Evolutionary conservation across 2,113 vertebrate species (phyloP).

Genomic region (Muscicapa adusta): DNA sequence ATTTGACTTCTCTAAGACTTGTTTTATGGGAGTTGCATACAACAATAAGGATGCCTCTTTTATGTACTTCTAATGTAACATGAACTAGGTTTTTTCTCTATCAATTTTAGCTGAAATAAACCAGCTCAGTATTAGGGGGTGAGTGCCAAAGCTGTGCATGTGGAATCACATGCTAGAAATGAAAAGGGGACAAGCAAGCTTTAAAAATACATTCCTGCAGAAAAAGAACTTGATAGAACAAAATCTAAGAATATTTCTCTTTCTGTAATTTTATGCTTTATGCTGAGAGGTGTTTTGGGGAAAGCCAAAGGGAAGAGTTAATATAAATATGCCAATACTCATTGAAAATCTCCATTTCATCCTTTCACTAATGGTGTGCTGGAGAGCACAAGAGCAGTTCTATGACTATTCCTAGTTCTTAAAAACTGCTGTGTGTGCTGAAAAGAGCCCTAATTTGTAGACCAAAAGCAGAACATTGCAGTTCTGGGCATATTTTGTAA

Average conservation of each 20-base stretch:
- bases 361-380: background rate
- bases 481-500: background rate
- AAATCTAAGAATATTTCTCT: background rate
- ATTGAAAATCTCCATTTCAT: background rate
- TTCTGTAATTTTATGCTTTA: background rate
- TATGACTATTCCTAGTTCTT: background rate
- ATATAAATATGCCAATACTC: background rate
- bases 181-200: background rate
- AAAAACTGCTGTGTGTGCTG: background rate
- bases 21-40: background rate
- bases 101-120: background rate
- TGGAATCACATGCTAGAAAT: background rate
- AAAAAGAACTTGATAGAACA: background rate
- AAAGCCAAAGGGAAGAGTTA: background rate
- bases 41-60: background rate
- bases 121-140: background rate
- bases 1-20: background rate
- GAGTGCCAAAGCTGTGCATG: background rate
- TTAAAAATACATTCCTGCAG: background rate
- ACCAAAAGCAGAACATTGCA: background rate
- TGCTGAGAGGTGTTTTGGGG: background rate
- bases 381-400: background rate
- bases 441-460: constrained; percentile 8
- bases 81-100: background rate
- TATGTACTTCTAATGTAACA: background rate